Percentiles rank a stretch among this genome's conserved stretches.
Evolutionary conservation across 2,113 vertebrate species (phyloP).

Genomic region (Nyctereutes procyonoides): DNA sequence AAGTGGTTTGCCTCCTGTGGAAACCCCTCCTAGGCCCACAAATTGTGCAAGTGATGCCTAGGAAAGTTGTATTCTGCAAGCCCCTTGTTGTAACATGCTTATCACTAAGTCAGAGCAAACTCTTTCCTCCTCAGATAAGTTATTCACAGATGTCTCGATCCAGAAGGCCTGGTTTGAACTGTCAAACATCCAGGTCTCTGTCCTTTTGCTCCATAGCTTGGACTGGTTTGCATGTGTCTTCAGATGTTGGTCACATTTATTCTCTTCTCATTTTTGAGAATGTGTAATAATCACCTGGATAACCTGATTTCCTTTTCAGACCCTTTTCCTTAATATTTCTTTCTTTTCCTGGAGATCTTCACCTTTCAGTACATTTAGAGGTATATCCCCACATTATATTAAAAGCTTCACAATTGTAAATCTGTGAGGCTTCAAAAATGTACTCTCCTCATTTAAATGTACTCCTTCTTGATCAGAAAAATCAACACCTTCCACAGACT

Average conservation of each 20-base stretch:
- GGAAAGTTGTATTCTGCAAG: not conserved
- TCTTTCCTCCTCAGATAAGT: not conserved
- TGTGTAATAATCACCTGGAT: not conserved
- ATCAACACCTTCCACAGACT: conserved; percentile 23
- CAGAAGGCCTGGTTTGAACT: not conserved
- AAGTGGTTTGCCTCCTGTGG: conserved; percentile 48
- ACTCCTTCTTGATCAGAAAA: conserved; percentile 32
- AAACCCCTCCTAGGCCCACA: conserved; percentile 14
- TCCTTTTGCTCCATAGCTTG: not conserved
- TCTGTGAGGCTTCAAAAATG: not conserved
- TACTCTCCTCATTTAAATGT: conserved; percentile 54
- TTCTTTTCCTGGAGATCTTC: not conserved
- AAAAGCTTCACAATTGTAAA: conserved; percentile 19
- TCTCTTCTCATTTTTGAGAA: not conserved
- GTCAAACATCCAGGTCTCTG: not conserved
- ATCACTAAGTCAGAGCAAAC: not conserved
- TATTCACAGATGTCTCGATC: not conserved
- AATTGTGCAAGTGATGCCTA: not conserved
- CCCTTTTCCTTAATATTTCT: not conserved
- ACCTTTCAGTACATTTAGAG: not conserved
- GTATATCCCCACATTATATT: not conserved
- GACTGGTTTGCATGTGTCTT: conserved; percentile 2
- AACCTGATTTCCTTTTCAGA: not conserved
- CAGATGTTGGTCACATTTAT: not conserved
- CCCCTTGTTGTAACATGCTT: not conserved